Evolutionary conservation across 2,797 vertebrate genomes (phyloP), one percentile per base, ranked within the genome.

Genomic region (Atherinosoma microstoma): DNA sequence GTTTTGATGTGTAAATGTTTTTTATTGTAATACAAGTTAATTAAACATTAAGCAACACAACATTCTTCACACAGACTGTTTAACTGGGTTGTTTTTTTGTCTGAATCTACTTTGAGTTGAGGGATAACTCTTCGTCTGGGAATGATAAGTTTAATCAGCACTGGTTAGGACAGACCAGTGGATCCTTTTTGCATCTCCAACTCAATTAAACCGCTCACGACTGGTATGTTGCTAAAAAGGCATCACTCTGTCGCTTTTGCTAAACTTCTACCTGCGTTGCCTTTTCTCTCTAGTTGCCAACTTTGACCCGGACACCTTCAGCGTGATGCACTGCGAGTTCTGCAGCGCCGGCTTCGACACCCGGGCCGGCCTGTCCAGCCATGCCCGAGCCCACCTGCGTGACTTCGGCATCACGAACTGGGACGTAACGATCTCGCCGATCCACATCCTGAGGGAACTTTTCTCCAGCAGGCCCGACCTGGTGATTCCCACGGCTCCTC

Each of bases 351-450:
- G 97, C 7, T 99, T 99, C 7, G 98, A 99, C 94, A 98, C 97
- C 0, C 93, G 97, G 10, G 98, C 98, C 0, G 98, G 98, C 20
- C 96, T 99, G 35, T 99, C 98, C 78, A 99, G 98, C 91, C 98
- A 99, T 0, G 98, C 98, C 67, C 91, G 98, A 11, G 98, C 98
- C 36, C 98, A 99, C 90, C 95, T 99, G 45, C 93, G 98, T 0
- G 98, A 99, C 88, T 98, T 99, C 22, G 97, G 97, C 61, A 98
- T 99, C 89, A 98, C 97, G 78, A 98, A 98, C 94, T 99, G 98
- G 98, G 97, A 98, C 64, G 96, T 98, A n/a, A 98, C 97, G 45
- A 94, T 98, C 76, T 98, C 97, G 0, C 98, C 98, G 2, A 99
- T 99, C 80, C 96, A 97, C 92, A 97, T 99, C 80, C 94, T 99